These are phyloP conservation scores for Tachina lurida DNA, from an alignment of 2,888 invertebrate species.

Conservation along the genomic window DNA sequence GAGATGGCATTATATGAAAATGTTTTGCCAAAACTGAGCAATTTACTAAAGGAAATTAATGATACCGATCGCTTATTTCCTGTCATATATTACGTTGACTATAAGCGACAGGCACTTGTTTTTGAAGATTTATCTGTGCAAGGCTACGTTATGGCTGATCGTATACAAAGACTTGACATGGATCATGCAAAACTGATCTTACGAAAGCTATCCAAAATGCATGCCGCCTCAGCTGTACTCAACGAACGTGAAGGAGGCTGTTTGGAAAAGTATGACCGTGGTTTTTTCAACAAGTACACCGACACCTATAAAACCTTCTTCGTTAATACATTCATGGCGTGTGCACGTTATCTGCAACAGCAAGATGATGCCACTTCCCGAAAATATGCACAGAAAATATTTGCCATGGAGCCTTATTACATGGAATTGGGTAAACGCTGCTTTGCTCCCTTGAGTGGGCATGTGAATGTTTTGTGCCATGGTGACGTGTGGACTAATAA, in stretches of 20 bases:
- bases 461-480: slow-evolving; percentile 81
- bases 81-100: slow-evolving; percentile 78
- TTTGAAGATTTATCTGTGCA: slow-evolving; percentile 80
- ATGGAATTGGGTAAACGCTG: slow-evolving; percentile 80
- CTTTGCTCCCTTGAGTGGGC: slow-evolving; percentile 75
- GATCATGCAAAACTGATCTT: slow-evolving; percentile 82
- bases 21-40: slow-evolving; percentile 79
- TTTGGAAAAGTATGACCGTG: slow-evolving; percentile 79
- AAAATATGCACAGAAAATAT: slow-evolving; percentile 77
- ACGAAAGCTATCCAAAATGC: slow-evolving; percentile 83
- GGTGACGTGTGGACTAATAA: slow-evolving; percentile 82
- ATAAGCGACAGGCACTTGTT: slow-evolving; percentile 77
- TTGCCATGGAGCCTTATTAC: slow-evolving; percentile 76
- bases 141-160: slow-evolving; percentile 79
- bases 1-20: slow-evolving; percentile 81
- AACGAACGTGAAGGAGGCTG: slow-evolving; percentile 79
- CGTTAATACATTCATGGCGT: slow-evolving; percentile 78
- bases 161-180: slow-evolving; percentile 81
- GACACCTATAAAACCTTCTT: slow-evolving; percentile 79
- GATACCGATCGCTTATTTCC: slow-evolving; percentile 78
- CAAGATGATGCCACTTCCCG: slow-evolving; percentile 73
- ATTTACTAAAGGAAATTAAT: slow-evolving; percentile 75
- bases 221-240: slow-evolving; percentile 83
- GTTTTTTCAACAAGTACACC: slow-evolving; percentile 81
- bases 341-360: slow-evolving; percentile 77